Evolutionary conservation across 2,113 vertebrate genomes (phyloP), one percentile per base, ranked within the genome.

Genomic region (Girardinichthys multiradiatus): DNA sequence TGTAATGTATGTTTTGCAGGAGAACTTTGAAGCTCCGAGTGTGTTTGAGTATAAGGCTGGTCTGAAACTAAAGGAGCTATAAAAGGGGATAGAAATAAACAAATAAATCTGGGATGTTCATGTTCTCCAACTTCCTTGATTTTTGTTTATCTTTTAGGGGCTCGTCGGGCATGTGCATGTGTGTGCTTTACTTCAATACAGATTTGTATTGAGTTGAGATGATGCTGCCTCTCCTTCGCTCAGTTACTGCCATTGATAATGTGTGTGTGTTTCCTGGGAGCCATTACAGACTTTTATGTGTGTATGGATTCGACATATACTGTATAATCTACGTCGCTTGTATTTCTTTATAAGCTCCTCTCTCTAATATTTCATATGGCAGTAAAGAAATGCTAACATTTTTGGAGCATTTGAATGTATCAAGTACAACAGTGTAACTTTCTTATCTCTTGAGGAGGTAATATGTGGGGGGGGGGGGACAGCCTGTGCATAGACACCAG

Each of bases 401-500:
- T n/a, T 61, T 61, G 84, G 57, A 35, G 69, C 54, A n/a, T n/a
- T n/a, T n/a, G n/a, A n/a, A n/a, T 21, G 57, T 63, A 72, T 65
- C 39, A 63, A 67, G 57, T 76, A 42, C n/a, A 51, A 54, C 51
- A 77, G 60, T 68, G 77, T 81, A 68, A 35, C 64, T 61, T 73
- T 78, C 64, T 26, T 27, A 19, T 58, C 37, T 21, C 51, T 28
- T 42, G 27, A 39, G 26, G 6, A 17, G 31, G 28, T 62, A 31
- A 60, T 14, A 28, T 63, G 30, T 15, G 0, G 4, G 2, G 0
- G 10, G n/a, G n/a, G n/a, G n/a, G n/a, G 79, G 81, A 80, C 89
- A 91, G 89, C 89, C 90, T 90, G 91, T 77, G 81, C 83, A 87
- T 85, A 91, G 90, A 91, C 91, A 88, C 84, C 90, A 91, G 89